A percentile compares a stretch with the other conserved stretches of the same genome.
Conservation (phyloP, 2,888 invertebrate species). For the Phyllotreta cruciferae region DNA sequence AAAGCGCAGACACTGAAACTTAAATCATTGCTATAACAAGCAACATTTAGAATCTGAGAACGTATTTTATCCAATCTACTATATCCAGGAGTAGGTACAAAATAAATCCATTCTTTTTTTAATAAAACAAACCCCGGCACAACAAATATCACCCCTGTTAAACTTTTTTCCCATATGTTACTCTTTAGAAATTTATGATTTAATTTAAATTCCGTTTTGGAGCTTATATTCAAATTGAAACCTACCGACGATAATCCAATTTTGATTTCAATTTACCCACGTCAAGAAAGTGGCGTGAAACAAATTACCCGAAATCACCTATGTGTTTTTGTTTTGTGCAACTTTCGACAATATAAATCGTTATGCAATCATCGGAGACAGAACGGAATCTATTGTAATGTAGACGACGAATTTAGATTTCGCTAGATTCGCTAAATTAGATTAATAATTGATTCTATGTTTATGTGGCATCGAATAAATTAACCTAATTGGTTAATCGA, state of each 20-base stretch:
- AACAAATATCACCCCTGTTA: slow-evolving; percentile 8
- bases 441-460: too few species aligned
- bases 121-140: slow-evolving; percentile 3
- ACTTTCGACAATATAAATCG: slow-evolving; percentile 16
- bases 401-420: too few species aligned
- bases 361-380: slow-evolving; percentile 1
- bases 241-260: slow-evolving; percentile 24
- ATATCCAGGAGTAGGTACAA: not conserved
- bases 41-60: too few species aligned
- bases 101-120: slow-evolving; percentile 15
- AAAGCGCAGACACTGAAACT: too few species aligned
- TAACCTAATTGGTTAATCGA: too few species aligned
- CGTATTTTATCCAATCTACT: not conserved
- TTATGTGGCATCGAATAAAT: too few species aligned
- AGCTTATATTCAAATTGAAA: slow-evolving; percentile 15
- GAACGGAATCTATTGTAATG: too few species aligned
- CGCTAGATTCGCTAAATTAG: too few species aligned
- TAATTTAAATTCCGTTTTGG: slow-evolving; percentile 23
- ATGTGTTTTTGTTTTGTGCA: slow-evolving; percentile 23
- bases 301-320: slow-evolving; percentile 23
- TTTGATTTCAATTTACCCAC: slow-evolving; percentile 28
- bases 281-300: slow-evolving; percentile 23
- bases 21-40: too few species aligned
- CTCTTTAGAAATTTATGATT: slow-evolving; percentile 25
- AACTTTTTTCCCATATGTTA: slow-evolving; percentile 15